Base-by-base conservation (phyloP, 2,797 vertebrate genomes). In the Aulostomus chinensis region DNA sequence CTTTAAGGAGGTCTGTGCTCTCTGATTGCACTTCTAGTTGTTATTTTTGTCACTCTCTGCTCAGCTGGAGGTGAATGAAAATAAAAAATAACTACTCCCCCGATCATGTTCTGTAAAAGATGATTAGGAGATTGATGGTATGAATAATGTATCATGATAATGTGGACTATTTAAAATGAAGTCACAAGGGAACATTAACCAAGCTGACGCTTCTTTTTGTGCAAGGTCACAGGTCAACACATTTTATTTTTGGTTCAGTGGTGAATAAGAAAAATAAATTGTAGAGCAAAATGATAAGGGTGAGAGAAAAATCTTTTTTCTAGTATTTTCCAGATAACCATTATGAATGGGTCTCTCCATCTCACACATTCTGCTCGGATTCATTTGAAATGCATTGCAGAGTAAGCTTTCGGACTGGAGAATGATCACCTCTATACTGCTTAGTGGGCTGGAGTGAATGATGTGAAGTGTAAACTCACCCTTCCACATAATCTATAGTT, bases 91-190 rank as follows among this genome's bases (percentile, higher is more conserved):
- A 57, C 26, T 55, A 46, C 71, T 76, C 69, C 68, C 72, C 32
- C 53, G 76, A 81, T 78, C 63, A 80, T 66, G 53, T 51, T 81
- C 54, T 12, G 15, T 60, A 76, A 86, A 79, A 71, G 70, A 82
- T 83, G 62, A 82, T 83, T 81, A 83, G 74, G 64, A 61, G 60
- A 60, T 76, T 84, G 82, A 87, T 84, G 82, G 57, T 81, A 85
- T 87, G 75, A 87, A 87, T 88, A 85, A 88, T 86, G 66, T 49
- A 85, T 84, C 54, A 29, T 1, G 25, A 42, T 51, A 71, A 79
- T 76, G 66, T 62, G 54, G 46, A 35, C 54, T 43, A 62, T 73
- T 78, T 60, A 69, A n/a, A 75, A 78, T 79, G 14, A 72, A 78
- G 56, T 58, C 16, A 66, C 33, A 6, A 5, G 39, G 28, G 26